Evolutionary conservation across 2,888 invertebrate species (phyloP).

Genomic region (Limnephilus lunatus): DNA sequence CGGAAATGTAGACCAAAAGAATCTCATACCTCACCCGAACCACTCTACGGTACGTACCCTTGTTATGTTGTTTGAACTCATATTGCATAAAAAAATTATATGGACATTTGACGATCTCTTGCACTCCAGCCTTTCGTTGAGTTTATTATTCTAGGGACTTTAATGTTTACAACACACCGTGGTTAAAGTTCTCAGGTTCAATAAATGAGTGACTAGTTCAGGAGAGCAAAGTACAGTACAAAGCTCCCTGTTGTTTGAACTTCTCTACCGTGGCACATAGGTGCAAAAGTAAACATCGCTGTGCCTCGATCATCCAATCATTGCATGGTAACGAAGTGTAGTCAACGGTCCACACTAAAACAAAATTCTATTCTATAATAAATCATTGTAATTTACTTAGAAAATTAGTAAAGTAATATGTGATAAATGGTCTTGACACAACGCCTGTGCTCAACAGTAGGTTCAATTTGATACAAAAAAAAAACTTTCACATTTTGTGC

Average conservation of each 20-base stretch:
- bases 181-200: neutral
- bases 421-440: neutral
- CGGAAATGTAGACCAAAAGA: conserved; percentile 33
- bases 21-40: conserved; percentile 23
- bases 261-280: neutral
- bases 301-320: neutral
- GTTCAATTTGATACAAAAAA: neutral
- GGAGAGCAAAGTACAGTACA: neutral
- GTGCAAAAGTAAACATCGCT: too few species aligned
- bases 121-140: neutral
- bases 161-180: neutral
- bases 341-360: neutral
- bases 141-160: neutral
- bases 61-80: neutral
- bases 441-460: neutral
- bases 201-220: neutral
- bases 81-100: neutral
- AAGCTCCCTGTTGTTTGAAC: neutral
- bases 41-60: conserved; percentile 21
- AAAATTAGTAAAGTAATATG: neutral
- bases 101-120: neutral
- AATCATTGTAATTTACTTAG: neutral
- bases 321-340: neutral
- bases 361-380: neutral
- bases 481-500: too few species aligned